Conservation (phyloP, 2,113 vertebrate genomes). For the Labeo rohita region DNA sequence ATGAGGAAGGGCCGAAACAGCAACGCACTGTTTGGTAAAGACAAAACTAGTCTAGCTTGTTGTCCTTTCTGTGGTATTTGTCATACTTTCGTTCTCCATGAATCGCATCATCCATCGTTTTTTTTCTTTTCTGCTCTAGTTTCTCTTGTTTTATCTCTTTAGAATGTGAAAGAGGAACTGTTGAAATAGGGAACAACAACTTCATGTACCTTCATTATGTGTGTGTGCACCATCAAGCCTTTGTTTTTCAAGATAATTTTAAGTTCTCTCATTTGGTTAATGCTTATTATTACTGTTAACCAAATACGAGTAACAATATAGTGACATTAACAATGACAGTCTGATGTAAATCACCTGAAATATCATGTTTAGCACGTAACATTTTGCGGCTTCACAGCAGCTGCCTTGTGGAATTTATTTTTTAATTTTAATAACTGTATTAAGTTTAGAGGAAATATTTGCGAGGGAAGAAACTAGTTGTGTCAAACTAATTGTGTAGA, state of each 20-base stretch:
- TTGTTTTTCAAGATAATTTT: not conserved
- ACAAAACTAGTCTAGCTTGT: not conserved
- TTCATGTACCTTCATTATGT: not conserved
- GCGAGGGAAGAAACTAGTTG: not conserved
- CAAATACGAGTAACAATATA: not conserved
- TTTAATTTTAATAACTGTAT: not conserved
- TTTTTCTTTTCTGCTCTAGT: not conserved
- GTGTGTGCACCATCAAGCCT: slow-evolving; percentile 10
- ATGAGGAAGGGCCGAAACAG: slow-evolving; percentile 75
- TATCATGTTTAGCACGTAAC: not conserved
- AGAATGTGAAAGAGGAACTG: slow-evolving; percentile 21
- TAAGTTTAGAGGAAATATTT: not conserved
- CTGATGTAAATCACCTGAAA: not conserved
- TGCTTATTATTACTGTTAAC: not conserved
- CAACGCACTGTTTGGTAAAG: slow-evolving; percentile 70
- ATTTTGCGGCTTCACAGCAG: not conserved
- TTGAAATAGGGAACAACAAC: slow-evolving; percentile 24
- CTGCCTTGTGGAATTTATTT: not conserved
- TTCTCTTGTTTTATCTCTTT: not conserved
- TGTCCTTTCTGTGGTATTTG: not conserved
- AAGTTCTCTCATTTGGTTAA: not conserved
- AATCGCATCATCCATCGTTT: not conserved
- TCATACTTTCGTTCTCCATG: not conserved
- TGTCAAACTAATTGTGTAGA: not conserved
- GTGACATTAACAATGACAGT: not conserved